A percentile compares a stretch with the other conserved stretches of the same genome.
Conservation (phyloP, 2,797 vertebrate species). For the Hoplostethus atlanticus region DNA sequence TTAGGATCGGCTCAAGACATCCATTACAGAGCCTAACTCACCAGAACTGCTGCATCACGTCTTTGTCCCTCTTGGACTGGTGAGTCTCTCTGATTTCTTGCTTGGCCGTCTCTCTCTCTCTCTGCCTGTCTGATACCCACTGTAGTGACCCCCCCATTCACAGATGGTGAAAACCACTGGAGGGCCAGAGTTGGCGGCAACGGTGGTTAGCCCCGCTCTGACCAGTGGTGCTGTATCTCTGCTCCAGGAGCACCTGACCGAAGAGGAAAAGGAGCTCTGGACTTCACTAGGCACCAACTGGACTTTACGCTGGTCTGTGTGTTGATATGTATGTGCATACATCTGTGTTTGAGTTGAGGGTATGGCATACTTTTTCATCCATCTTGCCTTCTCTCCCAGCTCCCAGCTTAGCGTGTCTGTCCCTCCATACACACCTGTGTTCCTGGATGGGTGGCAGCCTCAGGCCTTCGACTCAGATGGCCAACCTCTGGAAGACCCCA, state of each 20-base stretch:
- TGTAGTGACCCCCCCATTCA: neutral
- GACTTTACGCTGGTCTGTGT: constrained; percentile 76
- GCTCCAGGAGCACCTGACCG: constrained; percentile 81
- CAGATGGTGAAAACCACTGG: constrained; percentile 88
- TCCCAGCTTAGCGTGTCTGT: constrained; percentile 69
- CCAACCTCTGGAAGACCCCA: constrained; percentile 82
- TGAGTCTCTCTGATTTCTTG: constrained; percentile 60
- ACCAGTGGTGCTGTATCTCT: constrained; percentile 87
- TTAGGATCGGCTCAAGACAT: constrained; percentile 86
- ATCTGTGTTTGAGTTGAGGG: neutral
- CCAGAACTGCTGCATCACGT: constrained; percentile 87
- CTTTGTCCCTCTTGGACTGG: constrained; percentile 87
- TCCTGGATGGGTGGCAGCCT: constrained; percentile 88
- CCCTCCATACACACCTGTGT: constrained; percentile 83
- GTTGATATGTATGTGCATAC: neutral
- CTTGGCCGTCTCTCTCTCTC: neutral
- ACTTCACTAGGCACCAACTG: constrained; percentile 87
- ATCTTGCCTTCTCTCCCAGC: constrained; percentile 49
- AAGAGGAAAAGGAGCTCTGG: constrained; percentile 85
- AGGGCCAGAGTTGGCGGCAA: constrained; percentile 77
- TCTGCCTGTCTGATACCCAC: constrained; percentile 1
- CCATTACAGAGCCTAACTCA: constrained; percentile 85
- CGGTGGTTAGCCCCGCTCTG: constrained; percentile 84
- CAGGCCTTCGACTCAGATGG: constrained; percentile 68
- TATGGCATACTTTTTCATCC: constrained; percentile 9